Percentiles rank a stretch among this genome's conserved stretches.
These are phyloP conservation scores for Channallabes apus DNA, from an alignment of 2,797 vertebrate species.

Conservation along the genomic window DNA sequence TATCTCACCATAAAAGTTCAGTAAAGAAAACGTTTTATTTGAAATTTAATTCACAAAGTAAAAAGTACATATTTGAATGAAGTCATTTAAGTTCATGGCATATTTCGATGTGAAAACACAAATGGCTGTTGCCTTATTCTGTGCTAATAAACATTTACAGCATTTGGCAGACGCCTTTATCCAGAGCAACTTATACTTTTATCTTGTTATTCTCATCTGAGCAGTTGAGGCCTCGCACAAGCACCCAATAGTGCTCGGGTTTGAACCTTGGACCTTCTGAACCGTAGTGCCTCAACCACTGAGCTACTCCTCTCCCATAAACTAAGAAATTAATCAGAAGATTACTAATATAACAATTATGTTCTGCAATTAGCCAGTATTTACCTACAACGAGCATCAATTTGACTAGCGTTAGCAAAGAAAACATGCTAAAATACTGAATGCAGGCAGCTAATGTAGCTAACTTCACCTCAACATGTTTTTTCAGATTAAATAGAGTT, in stretches of 20 bases:
- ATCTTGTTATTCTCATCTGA: too few relatives aligned
- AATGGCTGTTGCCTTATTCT: too few relatives aligned
- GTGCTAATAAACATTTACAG: too few relatives aligned
- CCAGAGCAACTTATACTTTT: too few relatives aligned
- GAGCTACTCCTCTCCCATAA: too few relatives aligned
- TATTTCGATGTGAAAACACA: background rate
- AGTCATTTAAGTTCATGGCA: background rate
- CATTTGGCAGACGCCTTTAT: too few relatives aligned
- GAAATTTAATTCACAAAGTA: background rate
- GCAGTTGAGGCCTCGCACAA: too few relatives aligned
- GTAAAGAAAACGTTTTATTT: background rate
- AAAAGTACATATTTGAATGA: background rate
- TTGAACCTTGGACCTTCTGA: too few relatives aligned
- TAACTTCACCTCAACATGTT: background rate
- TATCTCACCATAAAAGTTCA: background rate
- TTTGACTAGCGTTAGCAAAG: background rate
- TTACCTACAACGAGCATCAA: background rate
- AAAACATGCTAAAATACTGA: background rate
- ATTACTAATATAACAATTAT: background rate
- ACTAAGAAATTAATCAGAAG: background rate
- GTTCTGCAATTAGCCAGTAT: background rate
- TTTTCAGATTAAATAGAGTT: background rate
- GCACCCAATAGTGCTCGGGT: too few relatives aligned
- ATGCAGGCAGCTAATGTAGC: background rate
- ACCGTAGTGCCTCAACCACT: too few relatives aligned